Evolutionary conservation across 2,888 invertebrate species (phyloP).

Genomic region (Caenorhabditis sp.): DNA sequence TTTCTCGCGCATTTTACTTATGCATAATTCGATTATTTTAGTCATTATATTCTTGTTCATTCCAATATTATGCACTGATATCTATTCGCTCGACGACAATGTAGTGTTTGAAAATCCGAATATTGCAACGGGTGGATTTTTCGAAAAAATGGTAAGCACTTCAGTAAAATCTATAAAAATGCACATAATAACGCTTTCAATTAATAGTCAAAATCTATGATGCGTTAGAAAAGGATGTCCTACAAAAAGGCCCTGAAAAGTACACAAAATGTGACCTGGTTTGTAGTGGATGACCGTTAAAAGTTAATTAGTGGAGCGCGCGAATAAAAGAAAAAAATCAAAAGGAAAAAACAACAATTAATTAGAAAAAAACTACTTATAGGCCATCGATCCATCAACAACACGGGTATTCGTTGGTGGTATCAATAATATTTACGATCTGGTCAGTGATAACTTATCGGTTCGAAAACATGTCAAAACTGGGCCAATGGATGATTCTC

Average conservation of each 20-base stretch:
- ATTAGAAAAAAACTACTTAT: conserved; percentile 7
- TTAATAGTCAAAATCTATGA: too few relatives aligned
- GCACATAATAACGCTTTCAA: too few relatives aligned
- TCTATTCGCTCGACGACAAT: conserved; percentile 34
- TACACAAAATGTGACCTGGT: background rate
- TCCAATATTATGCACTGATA: conserved; percentile 5
- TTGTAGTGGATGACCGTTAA: background rate
- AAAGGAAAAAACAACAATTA: background rate
- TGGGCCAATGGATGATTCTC: conserved; percentile 62
- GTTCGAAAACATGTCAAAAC: conserved; percentile 58
- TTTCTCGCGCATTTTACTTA: conserved; percentile 9
- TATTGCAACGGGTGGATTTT: conserved; percentile 33
- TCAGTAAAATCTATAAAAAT: too few relatives aligned
- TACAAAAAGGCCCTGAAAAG: background rate
- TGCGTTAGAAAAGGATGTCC: background rate
- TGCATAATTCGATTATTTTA: conserved; percentile 6
- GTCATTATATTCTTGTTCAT: background rate
- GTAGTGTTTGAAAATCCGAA: conserved; percentile 51
- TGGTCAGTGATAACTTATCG: conserved; percentile 55
- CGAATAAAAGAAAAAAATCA: background rate
- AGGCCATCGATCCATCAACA: conserved; percentile 63
- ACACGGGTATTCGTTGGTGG: conserved; percentile 68
- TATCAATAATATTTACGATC: conserved; percentile 67
- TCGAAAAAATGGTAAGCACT: conserved; percentile 54
- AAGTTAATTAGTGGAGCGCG: background rate